phyloP scores from a whole-genome alignment of 2,888 invertebrate species.

The Drosophila pullipes region DNA sequence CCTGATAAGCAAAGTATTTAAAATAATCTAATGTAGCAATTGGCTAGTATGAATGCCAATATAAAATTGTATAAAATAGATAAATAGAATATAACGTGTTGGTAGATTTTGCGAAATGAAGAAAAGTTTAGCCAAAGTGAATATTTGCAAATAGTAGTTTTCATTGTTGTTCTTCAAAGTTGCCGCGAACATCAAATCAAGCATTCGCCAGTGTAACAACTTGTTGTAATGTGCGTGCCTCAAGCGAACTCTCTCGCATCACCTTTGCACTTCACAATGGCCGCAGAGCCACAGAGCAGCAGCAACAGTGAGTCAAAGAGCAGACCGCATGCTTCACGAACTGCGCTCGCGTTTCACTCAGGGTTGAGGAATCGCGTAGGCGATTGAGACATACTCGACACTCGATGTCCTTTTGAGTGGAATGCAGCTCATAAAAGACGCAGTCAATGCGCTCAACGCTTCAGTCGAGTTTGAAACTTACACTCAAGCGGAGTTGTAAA shows the following conservation, averaged over 20 bases:
- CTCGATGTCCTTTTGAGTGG: conserved; percentile 41
- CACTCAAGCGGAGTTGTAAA: conserved; percentile 84
- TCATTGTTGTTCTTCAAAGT: background rate
- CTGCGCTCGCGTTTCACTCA: conserved; percentile 13
- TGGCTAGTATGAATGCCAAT: background rate
- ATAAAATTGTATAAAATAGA: background rate
- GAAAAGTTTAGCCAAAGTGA: background rate
- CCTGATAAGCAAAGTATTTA: background rate
- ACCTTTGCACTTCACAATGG: conserved; percentile 31
- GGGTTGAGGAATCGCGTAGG: conserved; percentile 44
- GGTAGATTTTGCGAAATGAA: background rate
- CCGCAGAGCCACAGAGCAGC: conserved; percentile 4
- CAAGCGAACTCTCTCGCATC: conserved; percentile 10
- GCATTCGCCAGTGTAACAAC: conserved; percentile 32
- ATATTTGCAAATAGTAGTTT: background rate
- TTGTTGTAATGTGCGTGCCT: conserved; percentile 35
- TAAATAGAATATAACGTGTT: background rate
- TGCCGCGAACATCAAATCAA: background rate
- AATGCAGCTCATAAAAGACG: conserved; percentile 72
- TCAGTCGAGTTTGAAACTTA: conserved; percentile 86
- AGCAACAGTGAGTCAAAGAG: conserved; percentile 26
- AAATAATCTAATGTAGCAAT: background rate
- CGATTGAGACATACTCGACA: conserved; percentile 54
- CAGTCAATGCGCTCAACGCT: conserved; percentile 74
- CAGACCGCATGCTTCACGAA: background rate